A percentile compares a stretch with the other conserved stretches of the same genome.
phyloP scores from a whole-genome alignment of 2,797 vertebrate species.

The Iguana delicatissima region DNA sequence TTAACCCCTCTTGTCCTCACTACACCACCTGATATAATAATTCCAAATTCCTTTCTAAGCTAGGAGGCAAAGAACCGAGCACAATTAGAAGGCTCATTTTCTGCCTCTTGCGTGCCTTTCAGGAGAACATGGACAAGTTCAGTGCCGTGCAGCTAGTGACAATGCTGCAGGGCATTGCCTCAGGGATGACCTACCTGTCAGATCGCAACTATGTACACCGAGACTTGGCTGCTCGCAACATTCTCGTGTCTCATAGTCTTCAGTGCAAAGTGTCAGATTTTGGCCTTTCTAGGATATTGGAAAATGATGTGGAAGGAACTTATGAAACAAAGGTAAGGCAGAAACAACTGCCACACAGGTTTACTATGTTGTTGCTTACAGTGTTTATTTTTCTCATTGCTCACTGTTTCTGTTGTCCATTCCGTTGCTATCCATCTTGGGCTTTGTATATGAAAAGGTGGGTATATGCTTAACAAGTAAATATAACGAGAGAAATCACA shows the following conservation, averaged over 20 bases:
- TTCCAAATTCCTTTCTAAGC: not conserved
- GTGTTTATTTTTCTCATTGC: not conserved
- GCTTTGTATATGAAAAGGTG: not conserved
- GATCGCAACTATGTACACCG: slow-evolving; percentile 94
- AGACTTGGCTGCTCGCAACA: slow-evolving; percentile 93
- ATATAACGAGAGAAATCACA: not conserved
- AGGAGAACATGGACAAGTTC: slow-evolving; percentile 83
- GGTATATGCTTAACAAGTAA: not conserved
- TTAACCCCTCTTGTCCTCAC: not conserved
- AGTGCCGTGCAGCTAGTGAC: slow-evolving; percentile 89
- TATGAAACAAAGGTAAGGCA: slow-evolving; percentile 82
- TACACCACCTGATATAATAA: not conserved
- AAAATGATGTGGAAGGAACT: slow-evolving; percentile 87
- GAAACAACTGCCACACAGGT: not conserved
- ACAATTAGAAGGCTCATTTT: not conserved
- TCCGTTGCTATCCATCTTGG: not conserved
- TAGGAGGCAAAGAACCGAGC: not conserved
- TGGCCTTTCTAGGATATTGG: slow-evolving; percentile 91
- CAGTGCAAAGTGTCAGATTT: slow-evolving; percentile 98
- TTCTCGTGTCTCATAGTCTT: slow-evolving; percentile 92
- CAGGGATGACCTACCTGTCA: slow-evolving; percentile 96
- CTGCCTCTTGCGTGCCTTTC: not conserved
- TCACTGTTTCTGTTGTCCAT: not conserved
- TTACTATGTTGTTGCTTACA: not conserved
- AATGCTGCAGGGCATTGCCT: slow-evolving; percentile 94